A percentile compares a stretch with the other conserved stretches of the same genome.
Conservation (phyloP, 2,113 vertebrate species). For the Seriola dumerili region DNA sequence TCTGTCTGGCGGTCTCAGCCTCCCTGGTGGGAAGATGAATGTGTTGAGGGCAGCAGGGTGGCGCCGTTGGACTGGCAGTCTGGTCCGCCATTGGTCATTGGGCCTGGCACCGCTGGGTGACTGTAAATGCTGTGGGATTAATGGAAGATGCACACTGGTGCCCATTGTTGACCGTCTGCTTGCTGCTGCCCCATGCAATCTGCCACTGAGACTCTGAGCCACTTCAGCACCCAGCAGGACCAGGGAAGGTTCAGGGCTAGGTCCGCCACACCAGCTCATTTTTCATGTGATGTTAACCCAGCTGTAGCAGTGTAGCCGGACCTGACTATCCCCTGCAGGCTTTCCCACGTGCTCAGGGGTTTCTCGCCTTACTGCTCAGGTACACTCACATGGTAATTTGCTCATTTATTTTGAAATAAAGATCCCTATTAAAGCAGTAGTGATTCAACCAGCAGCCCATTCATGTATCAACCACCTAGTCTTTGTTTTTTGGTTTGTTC, state of each 20-base stretch:
- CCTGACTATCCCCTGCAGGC: slow-evolving; percentile 26
- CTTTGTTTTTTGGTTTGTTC: neutral
- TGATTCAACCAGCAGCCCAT: neutral
- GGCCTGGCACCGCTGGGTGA: slow-evolving; percentile 69
- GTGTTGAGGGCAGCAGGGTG: slow-evolving; percentile 67
- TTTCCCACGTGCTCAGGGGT: slow-evolving; percentile 31
- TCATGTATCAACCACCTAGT: neutral
- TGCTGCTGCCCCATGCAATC: slow-evolving; percentile 68
- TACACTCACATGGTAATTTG: neutral
- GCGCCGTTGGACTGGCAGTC: slow-evolving; percentile 65
- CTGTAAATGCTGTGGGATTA: slow-evolving; percentile 78
- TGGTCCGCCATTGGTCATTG: slow-evolving; percentile 68
- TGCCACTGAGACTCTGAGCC: slow-evolving; percentile 68
- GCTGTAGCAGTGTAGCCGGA: neutral
- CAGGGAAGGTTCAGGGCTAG: slow-evolving; percentile 22
- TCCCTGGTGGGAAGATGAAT: slow-evolving; percentile 82
- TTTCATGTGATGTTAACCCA: slow-evolving; percentile 37
- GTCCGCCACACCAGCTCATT: slow-evolving; percentile 17
- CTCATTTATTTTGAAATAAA: neutral
- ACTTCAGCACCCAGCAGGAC: slow-evolving; percentile 63
- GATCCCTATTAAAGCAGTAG: neutral
- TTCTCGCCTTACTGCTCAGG: slow-evolving; percentile 18
- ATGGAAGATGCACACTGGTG: slow-evolving; percentile 77
- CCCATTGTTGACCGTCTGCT: slow-evolving; percentile 79
- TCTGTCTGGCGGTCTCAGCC: slow-evolving; percentile 62